Evolutionary conservation across 2,888 invertebrate genomes (phyloP).

Genomic region (Boloria euphrosyne): DNA sequence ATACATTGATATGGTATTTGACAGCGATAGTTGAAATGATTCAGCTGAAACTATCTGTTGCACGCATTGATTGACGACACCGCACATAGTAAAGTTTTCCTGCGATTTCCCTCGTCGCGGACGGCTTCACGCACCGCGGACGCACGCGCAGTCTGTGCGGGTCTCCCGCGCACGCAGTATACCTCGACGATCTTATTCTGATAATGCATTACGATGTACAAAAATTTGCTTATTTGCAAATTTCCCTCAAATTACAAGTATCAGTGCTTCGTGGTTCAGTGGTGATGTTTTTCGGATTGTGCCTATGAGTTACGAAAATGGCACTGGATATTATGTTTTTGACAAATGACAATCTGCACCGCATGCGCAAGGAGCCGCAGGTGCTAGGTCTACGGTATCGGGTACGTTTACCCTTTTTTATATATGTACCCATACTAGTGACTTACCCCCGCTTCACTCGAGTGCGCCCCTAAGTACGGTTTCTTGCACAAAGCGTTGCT

Average conservation of each 20-base stretch:
- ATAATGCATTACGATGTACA: constrained; percentile 78
- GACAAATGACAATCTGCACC: constrained; percentile 77
- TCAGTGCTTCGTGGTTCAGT: constrained; percentile 49
- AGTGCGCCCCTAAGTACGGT: too few relatives aligned
- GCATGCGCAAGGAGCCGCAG: constrained; percentile 74
- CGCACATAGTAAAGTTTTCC: constrained; percentile 63
- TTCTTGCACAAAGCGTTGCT: too few relatives aligned
- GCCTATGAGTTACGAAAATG: constrained; percentile 54
- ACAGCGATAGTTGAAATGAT: constrained; percentile 16
- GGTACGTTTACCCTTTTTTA: constrained; percentile 53
- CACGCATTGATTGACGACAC: constrained; percentile 29
- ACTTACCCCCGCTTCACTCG: too few relatives aligned
- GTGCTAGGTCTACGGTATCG: constrained; percentile 76
- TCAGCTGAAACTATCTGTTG: constrained; percentile 26
- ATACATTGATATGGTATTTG: constrained; percentile 20
- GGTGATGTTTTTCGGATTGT: constrained; percentile 53
- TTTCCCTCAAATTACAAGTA: constrained; percentile 6
- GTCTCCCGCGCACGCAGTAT: constrained; percentile 59
- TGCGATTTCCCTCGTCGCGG: constrained; percentile 69
- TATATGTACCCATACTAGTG: background rate
- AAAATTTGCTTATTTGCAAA: constrained; percentile 22
- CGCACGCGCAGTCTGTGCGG: constrained; percentile 57
- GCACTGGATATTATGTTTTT: constrained; percentile 80
- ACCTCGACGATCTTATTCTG: constrained; percentile 48
- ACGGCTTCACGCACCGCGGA: constrained; percentile 44